A percentile compares a stretch with the other conserved stretches of the same genome.
Evolutionary conservation across 2,113 vertebrate genomes (phyloP).

Genomic region (Dicaeum eximium): DNA sequence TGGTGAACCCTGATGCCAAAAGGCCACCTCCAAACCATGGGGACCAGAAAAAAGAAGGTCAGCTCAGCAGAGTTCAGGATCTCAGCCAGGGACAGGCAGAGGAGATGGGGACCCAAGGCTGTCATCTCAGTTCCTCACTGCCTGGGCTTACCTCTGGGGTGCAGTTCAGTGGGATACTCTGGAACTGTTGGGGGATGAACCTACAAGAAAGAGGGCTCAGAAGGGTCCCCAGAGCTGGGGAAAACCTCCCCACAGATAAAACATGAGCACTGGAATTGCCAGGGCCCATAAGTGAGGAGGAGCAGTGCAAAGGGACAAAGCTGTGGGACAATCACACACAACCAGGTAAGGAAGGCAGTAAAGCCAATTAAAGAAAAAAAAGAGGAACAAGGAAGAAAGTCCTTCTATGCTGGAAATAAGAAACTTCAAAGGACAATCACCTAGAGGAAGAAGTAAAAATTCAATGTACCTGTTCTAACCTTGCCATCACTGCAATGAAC

Average conservation of each 20-base stretch:
- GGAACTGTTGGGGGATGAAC: neutral
- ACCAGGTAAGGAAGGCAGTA: neutral
- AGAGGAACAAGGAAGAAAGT: neutral
- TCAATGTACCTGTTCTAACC: neutral
- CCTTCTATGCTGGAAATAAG: neutral
- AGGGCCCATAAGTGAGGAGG: rapidly evolving
- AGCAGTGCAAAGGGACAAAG: neutral
- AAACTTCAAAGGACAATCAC: neutral
- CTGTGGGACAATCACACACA: neutral
- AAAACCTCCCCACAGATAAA: neutral
- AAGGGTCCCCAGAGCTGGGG: neutral
- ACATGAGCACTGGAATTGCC: rapidly evolving
- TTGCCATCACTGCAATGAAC: neutral
- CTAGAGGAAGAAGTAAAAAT: neutral
- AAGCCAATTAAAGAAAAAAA: neutral
- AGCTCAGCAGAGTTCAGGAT: neutral
- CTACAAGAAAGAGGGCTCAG: neutral
- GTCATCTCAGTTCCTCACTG: neutral
- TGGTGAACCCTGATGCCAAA: rapidly evolving
- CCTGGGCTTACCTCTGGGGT: rapidly evolving
- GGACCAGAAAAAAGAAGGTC: neutral
- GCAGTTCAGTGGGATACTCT: neutral
- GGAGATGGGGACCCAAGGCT: neutral
- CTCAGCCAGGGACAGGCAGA: neutral
- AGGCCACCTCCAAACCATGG: neutral